Conservation (phyloP, 2,797 vertebrate genomes). For the Poecilia gillii region DNA sequence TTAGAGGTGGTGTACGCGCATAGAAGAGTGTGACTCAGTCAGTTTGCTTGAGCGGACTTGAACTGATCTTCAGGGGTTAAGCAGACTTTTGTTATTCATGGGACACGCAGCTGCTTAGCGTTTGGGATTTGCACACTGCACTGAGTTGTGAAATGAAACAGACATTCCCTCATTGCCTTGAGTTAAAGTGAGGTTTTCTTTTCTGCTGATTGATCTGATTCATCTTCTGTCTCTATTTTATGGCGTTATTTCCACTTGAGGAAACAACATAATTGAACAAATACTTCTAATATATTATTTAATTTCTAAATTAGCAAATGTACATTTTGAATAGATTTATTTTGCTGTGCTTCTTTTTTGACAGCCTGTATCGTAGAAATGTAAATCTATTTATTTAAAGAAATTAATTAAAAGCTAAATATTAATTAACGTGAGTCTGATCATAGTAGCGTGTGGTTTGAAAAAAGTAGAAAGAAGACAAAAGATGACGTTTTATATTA, state of each 20-base stretch:
- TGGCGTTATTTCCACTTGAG: neutral
- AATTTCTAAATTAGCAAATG: neutral
- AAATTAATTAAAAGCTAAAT: neutral
- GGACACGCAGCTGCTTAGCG: too few relatives aligned
- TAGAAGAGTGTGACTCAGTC: neutral
- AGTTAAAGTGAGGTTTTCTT: neutral
- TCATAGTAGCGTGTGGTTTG: neutral
- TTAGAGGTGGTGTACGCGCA: neutral
- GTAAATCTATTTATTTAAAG: neutral
- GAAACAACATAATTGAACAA: neutral
- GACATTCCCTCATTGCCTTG: neutral
- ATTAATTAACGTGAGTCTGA: neutral
- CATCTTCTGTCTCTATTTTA: neutral
- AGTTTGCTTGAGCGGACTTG: neutral
- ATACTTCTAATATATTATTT: neutral
- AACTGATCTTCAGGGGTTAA: neutral
- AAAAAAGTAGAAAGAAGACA: neutral
- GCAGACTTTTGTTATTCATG: neutral
- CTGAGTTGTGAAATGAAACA: neutral
- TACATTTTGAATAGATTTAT: neutral
- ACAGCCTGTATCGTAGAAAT: neutral
- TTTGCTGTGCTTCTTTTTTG: neutral
- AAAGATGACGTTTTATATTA: neutral
- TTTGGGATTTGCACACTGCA: neutral
- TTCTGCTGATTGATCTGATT: neutral